Conservation (phyloP, 2,888 invertebrate genomes). For the Adelphocoris suturalis region DNA sequence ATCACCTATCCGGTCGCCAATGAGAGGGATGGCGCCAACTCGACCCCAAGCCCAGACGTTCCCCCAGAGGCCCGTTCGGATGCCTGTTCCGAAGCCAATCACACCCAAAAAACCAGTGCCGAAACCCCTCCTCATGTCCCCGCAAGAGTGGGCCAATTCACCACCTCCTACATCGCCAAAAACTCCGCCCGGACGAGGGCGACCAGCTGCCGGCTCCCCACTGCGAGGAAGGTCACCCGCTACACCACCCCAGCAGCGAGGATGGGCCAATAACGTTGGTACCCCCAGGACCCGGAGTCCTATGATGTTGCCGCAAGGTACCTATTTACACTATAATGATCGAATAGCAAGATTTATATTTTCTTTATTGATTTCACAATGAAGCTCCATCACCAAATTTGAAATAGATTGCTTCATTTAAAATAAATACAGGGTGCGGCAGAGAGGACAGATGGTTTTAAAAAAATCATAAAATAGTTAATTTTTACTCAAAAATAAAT, state of each 20-base stretch:
- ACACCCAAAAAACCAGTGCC: slow-evolving; percentile 56
- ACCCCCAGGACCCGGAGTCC: not conserved
- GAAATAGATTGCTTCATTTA: too few relatives aligned
- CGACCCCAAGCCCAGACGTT: not conserved
- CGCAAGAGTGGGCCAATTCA: slow-evolving; percentile 50
- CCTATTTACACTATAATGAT: too few relatives aligned
- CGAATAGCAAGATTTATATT: too few relatives aligned
- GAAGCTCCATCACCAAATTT: too few relatives aligned
- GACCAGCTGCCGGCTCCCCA: not conserved
- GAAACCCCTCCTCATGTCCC: slow-evolving; percentile 47
- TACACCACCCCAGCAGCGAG: slow-evolving; percentile 34
- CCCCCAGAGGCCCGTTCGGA: not conserved
- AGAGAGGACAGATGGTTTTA: too few relatives aligned
- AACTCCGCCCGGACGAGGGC: not conserved
- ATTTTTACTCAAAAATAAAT: too few relatives aligned
- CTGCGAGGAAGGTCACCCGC: slow-evolving; percentile 37
- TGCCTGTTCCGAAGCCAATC: slow-evolving; percentile 28
- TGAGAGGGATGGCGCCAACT: not conserved
- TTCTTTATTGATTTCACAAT: too few relatives aligned
- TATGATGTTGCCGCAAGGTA: slow-evolving; percentile 13
- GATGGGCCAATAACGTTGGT: not conserved
- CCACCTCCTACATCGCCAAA: slow-evolving; percentile 1
- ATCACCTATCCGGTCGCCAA: not conserved
- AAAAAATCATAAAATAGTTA: too few relatives aligned
- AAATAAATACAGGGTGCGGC: too few relatives aligned